Evolutionary conservation across 2,797 vertebrate genomes (phyloP).

Genomic region (Phoebastria nigripes): DNA sequence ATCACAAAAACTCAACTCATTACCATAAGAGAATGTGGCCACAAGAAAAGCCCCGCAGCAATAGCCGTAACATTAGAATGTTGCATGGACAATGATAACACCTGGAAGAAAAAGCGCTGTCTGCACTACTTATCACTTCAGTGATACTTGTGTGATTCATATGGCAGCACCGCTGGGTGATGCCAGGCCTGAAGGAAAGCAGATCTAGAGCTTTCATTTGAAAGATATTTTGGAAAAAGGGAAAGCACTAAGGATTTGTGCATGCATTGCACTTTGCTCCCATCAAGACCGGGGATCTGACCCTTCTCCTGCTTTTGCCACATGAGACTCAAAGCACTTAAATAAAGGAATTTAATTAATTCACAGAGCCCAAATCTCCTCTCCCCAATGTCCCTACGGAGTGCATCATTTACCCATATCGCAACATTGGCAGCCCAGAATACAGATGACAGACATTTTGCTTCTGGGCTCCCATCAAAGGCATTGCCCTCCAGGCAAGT

Average conservation of each 20-base stretch:
- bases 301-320: background rate
- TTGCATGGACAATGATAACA: background rate
- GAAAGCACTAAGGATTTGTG: background rate
- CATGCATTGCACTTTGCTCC: background rate
- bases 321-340: background rate
- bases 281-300: background rate
- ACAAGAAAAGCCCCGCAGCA: background rate
- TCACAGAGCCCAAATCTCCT: background rate
- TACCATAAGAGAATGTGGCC: fast-evolving
- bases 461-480: background rate
- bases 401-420: background rate
- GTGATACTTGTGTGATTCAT: background rate
- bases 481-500: background rate
- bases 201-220: background rate
- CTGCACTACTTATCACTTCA: background rate
- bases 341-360: background rate
- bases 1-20: background rate
- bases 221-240: background rate
- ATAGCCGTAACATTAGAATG: fast-evolving
- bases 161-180: background rate
- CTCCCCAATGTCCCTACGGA: background rate
- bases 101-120: background rate
- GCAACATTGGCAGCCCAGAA: background rate
- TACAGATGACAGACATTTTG: background rate
- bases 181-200: background rate